Evolutionary conservation across 1,140 invertebrate genomes (phyloP).

Genomic region (Episyrphus balteatus): DNA sequence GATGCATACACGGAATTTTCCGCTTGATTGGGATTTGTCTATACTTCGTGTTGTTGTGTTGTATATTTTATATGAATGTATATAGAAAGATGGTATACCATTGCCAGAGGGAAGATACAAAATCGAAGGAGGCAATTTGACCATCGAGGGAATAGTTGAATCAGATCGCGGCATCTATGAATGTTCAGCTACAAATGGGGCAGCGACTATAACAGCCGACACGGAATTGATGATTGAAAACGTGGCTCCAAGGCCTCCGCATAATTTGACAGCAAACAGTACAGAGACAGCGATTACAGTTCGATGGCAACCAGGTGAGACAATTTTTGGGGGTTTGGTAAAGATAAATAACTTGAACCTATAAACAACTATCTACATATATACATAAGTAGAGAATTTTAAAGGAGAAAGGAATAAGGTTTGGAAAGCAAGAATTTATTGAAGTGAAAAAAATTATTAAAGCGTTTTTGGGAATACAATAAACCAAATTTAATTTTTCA

Average conservation of each 20-base stretch:
- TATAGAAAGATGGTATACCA: conserved; percentile 61
- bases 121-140: conserved; percentile 73
- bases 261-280: conserved; percentile 75
- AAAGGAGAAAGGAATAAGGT: too few relatives aligned
- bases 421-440: too few relatives aligned
- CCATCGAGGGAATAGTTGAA: conserved; percentile 69
- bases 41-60: too few relatives aligned
- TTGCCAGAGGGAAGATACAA: conserved; percentile 57
- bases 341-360: too few relatives aligned
- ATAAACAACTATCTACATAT: too few relatives aligned
- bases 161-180: conserved; percentile 84
- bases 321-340: neutral
- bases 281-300: conserved; percentile 66
- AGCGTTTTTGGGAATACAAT: too few relatives aligned
- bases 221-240: conserved; percentile 82
- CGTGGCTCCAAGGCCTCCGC: conserved; percentile 77
- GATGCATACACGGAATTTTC: too few relatives aligned
- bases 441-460: too few relatives aligned
- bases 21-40: conserved; percentile 24
- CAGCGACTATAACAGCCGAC: conserved; percentile 75
- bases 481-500: too few relatives aligned
- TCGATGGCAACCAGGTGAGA: conserved; percentile 63
- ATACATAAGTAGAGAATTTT: too few relatives aligned
- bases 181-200: conserved; percentile 84
- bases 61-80: conserved; percentile 5